Evolutionary conservation across 2,888 invertebrate genomes (phyloP).

Genomic region (Hirtodrosophila alboralis): DNA sequence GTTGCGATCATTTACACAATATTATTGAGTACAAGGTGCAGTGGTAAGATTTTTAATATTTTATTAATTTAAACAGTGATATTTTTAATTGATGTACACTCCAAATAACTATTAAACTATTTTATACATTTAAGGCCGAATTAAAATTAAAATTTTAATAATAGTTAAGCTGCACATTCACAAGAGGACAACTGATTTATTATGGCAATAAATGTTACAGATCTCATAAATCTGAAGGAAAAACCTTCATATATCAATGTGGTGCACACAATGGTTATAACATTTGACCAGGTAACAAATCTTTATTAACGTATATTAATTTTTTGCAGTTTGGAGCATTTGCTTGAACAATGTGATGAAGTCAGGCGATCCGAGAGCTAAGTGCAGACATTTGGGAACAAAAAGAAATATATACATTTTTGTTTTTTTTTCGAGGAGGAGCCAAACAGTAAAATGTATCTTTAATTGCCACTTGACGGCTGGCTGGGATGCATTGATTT

Average conservation of each 20-base stretch:
- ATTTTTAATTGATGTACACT: too few species aligned
- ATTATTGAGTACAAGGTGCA: too few species aligned
- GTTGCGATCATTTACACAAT: too few species aligned
- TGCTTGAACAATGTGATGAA: conserved; percentile 1
- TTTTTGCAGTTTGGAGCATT: conserved; percentile 1
- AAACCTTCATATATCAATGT: conserved; percentile 10
- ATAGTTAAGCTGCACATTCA: neutral
- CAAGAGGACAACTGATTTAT: conserved; percentile 9
- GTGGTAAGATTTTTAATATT: too few species aligned
- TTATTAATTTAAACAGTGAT: too few species aligned
- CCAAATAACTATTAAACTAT: too few species aligned
- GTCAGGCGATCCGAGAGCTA: conserved; percentile 12
- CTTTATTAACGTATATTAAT: conserved; percentile 12
- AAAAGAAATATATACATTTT: too few species aligned
- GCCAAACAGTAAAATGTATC: conserved; percentile 56
- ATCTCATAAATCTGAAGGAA: conserved; percentile 8
- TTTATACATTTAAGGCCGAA: too few species aligned
- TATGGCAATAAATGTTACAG: conserved; percentile 5
- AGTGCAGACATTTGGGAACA: conserved; percentile 42
- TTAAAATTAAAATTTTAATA: too few species aligned
- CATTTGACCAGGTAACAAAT: conserved; percentile 26
- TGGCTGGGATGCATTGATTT: conserved; percentile 34
- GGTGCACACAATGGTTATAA: too few species aligned
- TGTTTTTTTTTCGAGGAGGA: conserved; percentile 50
- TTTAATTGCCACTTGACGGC: conserved; percentile 67